phyloP scores from a whole-genome alignment of 2,797 vertebrate species.

The Adelosebastes latens region DNA sequence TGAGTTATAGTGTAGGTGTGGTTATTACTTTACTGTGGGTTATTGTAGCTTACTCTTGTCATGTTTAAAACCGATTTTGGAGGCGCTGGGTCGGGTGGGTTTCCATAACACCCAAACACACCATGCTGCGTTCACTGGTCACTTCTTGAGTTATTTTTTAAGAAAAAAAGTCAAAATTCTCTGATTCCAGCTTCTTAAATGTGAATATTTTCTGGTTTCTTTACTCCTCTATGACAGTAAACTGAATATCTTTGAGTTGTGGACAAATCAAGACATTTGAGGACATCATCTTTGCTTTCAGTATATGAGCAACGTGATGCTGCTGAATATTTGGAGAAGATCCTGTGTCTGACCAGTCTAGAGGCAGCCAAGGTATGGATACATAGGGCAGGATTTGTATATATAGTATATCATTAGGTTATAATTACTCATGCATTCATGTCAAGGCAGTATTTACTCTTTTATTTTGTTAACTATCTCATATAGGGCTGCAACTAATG shows the following conservation, averaged over 20 bases:
- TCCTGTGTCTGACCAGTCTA: constrained; percentile 51
- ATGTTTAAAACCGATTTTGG: not conserved
- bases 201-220: too few relatives aligned
- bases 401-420: not conserved
- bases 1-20: rapidly evolving
- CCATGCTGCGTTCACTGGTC: not conserved
- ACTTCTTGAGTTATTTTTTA: not conserved
- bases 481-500: too few relatives aligned
- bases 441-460: not conserved
- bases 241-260: too few relatives aligned
- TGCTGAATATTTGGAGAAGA: constrained; percentile 80
- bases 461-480: not conserved
- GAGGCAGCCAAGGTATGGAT: constrained; percentile 58
- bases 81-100: not conserved
- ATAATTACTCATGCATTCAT: not conserved
- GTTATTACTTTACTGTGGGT: not conserved
- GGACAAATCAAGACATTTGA: too few relatives aligned
- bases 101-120: constrained; percentile 6
- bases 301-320: constrained; percentile 75
- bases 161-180: too few relatives aligned
- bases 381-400: not conserved
- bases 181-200: too few relatives aligned
- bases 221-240: too few relatives aligned
- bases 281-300: constrained; percentile 12
- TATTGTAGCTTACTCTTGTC: not conserved